Percentiles rank a stretch among this genome's conserved stretches.
Evolutionary conservation across 1,140 invertebrate species (phyloP).

Genomic region (Aricia agestis): DNA sequence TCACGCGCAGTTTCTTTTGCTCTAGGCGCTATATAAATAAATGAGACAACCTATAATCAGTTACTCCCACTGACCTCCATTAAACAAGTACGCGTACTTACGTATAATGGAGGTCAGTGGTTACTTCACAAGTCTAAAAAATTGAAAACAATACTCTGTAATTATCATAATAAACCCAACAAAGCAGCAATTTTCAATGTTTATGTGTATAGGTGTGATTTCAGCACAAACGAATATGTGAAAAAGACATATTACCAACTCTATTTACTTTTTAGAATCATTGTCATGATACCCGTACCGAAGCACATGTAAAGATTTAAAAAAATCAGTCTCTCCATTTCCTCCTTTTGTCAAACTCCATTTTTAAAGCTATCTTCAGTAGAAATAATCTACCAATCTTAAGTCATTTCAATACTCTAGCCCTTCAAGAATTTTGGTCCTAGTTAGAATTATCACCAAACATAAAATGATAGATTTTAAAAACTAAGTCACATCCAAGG

Average conservation of each 20-base stretch:
- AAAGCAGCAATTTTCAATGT: too few species aligned
- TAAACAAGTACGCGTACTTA: too few species aligned
- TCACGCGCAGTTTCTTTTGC: not conserved
- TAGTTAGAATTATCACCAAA: conserved; percentile 44
- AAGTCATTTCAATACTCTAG: conserved; percentile 44
- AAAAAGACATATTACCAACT: not conserved
- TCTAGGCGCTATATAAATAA: too few species aligned
- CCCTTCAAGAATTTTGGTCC: conserved; percentile 58
- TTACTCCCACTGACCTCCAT: too few species aligned
- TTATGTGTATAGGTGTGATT: not conserved
- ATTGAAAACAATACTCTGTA: too few species aligned
- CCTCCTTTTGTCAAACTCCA: conserved; percentile 56
- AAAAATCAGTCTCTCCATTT: conserved; percentile 69
- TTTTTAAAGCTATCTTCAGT: conserved; percentile 67
- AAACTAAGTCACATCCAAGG: conserved; percentile 13
- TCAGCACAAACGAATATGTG: not conserved
- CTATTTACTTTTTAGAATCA: conserved; percentile 32
- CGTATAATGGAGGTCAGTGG: too few species aligned
- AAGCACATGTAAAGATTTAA: conserved; percentile 65
- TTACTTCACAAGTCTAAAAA: not conserved
- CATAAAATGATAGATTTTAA: conserved; percentile 28
- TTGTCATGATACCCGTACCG: conserved; percentile 68
- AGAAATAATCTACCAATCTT: conserved; percentile 43
- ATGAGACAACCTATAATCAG: not conserved
- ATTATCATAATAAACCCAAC: too few species aligned